Evolutionary conservation across 2,113 vertebrate genomes (phyloP).

Genomic region (Cromileptes altivelis): DNA sequence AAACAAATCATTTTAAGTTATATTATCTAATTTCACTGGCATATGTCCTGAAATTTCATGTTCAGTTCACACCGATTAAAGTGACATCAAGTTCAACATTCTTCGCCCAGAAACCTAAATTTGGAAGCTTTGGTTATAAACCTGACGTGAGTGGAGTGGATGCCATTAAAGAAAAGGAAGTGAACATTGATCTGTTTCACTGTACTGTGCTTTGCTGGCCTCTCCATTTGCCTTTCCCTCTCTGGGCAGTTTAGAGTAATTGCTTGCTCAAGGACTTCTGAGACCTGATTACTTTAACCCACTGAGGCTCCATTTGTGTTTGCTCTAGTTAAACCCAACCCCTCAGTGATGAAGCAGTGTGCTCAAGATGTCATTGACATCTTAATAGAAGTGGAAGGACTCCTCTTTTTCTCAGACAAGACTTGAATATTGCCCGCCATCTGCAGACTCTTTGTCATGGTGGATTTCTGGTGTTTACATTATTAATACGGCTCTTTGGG

Average conservation of each 20-base stretch:
- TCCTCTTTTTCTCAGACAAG: neutral
- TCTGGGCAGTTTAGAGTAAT: constrained; percentile 57
- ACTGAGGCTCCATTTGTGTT: constrained; percentile 46
- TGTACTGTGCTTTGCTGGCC: constrained; percentile 47
- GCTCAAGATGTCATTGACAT: constrained; percentile 16
- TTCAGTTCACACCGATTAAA: neutral
- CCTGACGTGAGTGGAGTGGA: constrained; percentile 15
- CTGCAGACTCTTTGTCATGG: neutral
- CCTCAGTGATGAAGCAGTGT: constrained; percentile 19
- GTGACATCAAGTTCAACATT: neutral
- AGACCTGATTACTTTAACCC: constrained; percentile 55
- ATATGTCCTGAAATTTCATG: neutral
- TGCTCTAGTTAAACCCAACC: constrained; percentile 40
- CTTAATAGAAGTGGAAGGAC: neutral
- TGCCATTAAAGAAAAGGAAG: constrained; percentile 46
- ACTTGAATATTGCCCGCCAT: neutral
- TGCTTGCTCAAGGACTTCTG: constrained; percentile 66
- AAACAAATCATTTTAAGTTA: neutral
- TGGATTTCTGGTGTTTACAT: constrained; percentile 47
- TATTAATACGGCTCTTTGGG: constrained; percentile 52
- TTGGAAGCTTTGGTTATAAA: neutral
- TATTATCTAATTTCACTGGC: neutral
- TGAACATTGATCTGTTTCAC: constrained; percentile 67
- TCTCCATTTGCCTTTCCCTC: constrained; percentile 44
- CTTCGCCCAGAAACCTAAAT: neutral